A percentile compares a stretch with the other conserved stretches of the same genome.
Conservation (phyloP, 2,797 vertebrate genomes). For the Urophycis tenuis region DNA sequence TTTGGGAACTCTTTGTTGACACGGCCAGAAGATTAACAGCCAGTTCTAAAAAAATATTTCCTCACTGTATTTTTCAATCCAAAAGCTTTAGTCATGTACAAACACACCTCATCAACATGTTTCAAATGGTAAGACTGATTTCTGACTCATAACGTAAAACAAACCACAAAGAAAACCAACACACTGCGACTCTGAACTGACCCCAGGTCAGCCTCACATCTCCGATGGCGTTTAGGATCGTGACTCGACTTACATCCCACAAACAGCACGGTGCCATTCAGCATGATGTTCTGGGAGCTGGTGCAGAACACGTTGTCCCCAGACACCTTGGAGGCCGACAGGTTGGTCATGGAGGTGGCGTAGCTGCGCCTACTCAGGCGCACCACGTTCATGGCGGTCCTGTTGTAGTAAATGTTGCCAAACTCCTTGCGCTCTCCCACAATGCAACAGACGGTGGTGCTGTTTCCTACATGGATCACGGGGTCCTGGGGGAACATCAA, state of each 20-base stretch:
- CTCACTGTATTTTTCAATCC: constrained; percentile 7
- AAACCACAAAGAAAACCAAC: too few species aligned
- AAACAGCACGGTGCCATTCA: constrained; percentile 61
- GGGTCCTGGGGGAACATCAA: constrained; percentile 58
- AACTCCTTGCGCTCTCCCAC: constrained; percentile 47
- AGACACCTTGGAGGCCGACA: neutral
- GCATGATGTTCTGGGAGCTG: fast-evolving
- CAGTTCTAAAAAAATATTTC: neutral
- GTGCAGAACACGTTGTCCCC: constrained; percentile 58
- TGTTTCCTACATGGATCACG: constrained; percentile 54
- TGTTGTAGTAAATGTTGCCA: constrained; percentile 2
- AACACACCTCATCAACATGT: neutral
- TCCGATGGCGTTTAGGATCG: too few species aligned
- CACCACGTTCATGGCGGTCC: constrained; percentile 17
- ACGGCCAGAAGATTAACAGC: neutral
- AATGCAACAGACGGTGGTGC: constrained; percentile 70
- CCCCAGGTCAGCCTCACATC: neutral
- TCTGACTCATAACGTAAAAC: too few species aligned
- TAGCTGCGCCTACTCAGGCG: constrained; percentile 62
- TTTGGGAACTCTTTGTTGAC: neutral
- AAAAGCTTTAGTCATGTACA: neutral
- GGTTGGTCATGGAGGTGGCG: constrained; percentile 37
- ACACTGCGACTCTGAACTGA: neutral
- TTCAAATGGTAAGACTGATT: too few species aligned
- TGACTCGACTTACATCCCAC: constrained; percentile 74